Base-by-base conservation (phyloP, 2,888 invertebrate species). In the Campoletis raptor region DNA sequence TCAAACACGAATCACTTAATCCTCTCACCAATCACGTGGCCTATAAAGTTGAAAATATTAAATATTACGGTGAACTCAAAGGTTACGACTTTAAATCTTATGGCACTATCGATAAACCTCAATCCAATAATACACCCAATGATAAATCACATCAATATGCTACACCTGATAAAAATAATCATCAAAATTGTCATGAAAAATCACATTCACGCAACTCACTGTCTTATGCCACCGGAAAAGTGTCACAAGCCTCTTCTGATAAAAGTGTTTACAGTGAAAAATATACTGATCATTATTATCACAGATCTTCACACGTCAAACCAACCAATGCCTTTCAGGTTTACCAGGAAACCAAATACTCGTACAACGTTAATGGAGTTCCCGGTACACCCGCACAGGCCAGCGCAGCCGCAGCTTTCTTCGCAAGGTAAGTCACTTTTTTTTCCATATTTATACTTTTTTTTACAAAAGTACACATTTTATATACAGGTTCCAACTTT, bases 381-480 rank as follows among this genome's bases (percentile, higher is more conserved):
- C 95, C 95, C 24, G 95, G 95, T 82, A 95, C 95, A 90, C 94
- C 95, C 81, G 95, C 95, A 72, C 95, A 95, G 90, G 95, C 95
- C 69, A 95, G 95, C 81, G 95, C 96, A 76, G 96, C 96, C 69
- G 96, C 96, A 83, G 95, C 95, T 86, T 96, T 96, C 94, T 96
- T 96, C 92, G 96, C 96, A 92, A 95, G 96, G 96, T 96, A 92
- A 94, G 95, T 61, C 37, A 52, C 57, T 30, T 15, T n/a, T 40
- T 74, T 42, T 54, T 45, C 18, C 48, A 12, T 5, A 9, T 15
- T 66, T 42, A 36, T 6, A 54, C 24, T 0, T 54, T 36, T 21
- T 66, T 37, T 21, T 18, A 10, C 8, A 21, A 36, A 48, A 40
- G 30, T 12, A n/a, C 30, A 9, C 21, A 24, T 37, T 57, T 5